Evolutionary conservation across 2,797 vertebrate species (phyloP).

Genomic region (Hoplostethus atlanticus): DNA sequence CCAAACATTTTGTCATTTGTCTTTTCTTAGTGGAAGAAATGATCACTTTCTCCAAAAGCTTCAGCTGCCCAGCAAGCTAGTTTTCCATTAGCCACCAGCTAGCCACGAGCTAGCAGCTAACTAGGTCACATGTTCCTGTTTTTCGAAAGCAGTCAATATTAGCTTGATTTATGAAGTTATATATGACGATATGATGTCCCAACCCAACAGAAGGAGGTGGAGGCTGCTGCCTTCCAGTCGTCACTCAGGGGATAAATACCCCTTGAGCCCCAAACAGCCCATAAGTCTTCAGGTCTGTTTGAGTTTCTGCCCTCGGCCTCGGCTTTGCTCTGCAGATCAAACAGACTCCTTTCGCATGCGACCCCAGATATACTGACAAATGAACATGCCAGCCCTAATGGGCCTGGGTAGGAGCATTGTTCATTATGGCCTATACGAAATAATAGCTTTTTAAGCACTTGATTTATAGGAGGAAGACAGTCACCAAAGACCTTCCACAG

Average conservation of each 20-base stretch:
- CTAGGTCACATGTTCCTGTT: not conserved
- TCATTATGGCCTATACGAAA: conserved; percentile 52
- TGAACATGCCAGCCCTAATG: conserved; percentile 56
- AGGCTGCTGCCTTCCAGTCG: not conserved
- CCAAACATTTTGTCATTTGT: no score
- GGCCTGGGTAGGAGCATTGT: conserved; percentile 41
- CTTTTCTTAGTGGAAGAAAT: no score
- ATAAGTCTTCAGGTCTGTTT: not conserved
- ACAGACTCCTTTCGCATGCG: conserved; percentile 16
- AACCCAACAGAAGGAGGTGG: not conserved
- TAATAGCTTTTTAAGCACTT: conserved; percentile 68
- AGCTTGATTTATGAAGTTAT: not conserved
- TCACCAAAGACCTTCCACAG: conserved; percentile 47
- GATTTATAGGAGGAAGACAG: conserved; percentile 63
- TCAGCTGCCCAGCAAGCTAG: no score
- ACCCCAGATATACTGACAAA: conserved; percentile 51
- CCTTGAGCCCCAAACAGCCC: not conserved
- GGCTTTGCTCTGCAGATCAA: conserved; percentile 22
- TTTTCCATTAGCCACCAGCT: no score
- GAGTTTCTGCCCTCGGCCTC: conserved; percentile 3
- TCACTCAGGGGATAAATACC: not conserved
- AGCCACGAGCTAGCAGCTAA: no score
- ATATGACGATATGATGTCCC: not conserved
- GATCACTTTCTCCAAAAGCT: no score
- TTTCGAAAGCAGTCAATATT: not conserved